Evolutionary conservation across 1,140 invertebrate genomes (phyloP), one percentile per base, ranked within the genome.

Genomic region (Bombus waltoni): DNA sequence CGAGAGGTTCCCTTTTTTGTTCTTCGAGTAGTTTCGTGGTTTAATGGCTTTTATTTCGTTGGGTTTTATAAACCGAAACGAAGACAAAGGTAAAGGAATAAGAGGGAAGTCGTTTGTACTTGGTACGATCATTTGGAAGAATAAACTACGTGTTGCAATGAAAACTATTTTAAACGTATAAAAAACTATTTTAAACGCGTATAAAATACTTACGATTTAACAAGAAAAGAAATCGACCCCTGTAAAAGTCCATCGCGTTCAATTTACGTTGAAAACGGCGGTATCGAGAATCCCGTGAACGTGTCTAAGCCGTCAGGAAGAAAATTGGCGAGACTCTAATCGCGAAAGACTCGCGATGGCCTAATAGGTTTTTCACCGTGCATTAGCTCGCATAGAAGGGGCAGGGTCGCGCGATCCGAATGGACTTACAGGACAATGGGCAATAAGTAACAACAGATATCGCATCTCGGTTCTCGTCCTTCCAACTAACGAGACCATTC

Each of bases 401-500:
- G 68, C 42, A 77, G 53, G 78, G 71, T 65, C 77, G 78, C 62
- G 47, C 81, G 42, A 73, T n/a, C 8, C 82, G 74, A 59, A 42
- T 42, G 53, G 28, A 71, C 47, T 76, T 62, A n/a, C 47, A 78
- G 89, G 81, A 91, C 90, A 91, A 91, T 91, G 78, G 90, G 87
- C 89, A 89, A 91, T 91, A 91, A 91, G 85, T 90, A 91, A 91
- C 85, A 18, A 68, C 76, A 85, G 87, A 83, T 86, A 90, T 87
- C 87, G 87, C 87, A 91, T 91, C 87, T 90, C 78, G 72, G 53
- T 40, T 59, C 83, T 75, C 80, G 88, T 86, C 62, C 65, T 65
- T 78, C 62, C 68, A 68, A 68, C 79, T 90, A 91, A 91, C 89
- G 87, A 89, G 89, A 89, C 89, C 87, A 74, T 89, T 90, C 83